phyloP scores from a whole-genome alignment of 2,797 vertebrate species.

The Notolabrus celidotus region DNA sequence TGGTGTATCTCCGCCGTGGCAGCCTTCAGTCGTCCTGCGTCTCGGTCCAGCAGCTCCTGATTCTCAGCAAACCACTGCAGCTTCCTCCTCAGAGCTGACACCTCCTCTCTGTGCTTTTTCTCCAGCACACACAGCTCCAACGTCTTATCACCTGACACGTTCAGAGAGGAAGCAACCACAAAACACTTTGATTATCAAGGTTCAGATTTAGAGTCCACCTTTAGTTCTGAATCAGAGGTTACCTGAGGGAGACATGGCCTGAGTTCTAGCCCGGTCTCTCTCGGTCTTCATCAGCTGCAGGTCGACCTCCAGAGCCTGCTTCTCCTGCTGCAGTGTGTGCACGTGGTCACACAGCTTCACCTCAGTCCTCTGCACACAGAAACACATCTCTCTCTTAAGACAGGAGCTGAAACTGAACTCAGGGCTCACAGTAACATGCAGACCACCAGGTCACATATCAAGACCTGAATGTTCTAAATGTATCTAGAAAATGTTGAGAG shows the following conservation, averaged over 20 bases:
- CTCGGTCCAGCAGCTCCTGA: slow-evolving; percentile 92
- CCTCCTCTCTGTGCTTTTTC: slow-evolving; percentile 89
- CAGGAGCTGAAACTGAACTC: background rate
- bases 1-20: slow-evolving; percentile 88
- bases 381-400: background rate
- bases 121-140: slow-evolving; percentile 87
- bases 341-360: slow-evolving; percentile 84
- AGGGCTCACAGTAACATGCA: no score
- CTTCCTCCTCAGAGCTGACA: slow-evolving; percentile 86
- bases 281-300: slow-evolving; percentile 89
- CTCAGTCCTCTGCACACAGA: slow-evolving; percentile 85
- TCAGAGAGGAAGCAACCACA: background rate
- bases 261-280: slow-evolving; percentile 87
- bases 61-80: slow-evolving; percentile 95
- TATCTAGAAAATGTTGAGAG: no score
- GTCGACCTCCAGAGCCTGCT: slow-evolving; percentile 89
- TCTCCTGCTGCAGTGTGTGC: slow-evolving; percentile 88
- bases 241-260: slow-evolving; percentile 84
- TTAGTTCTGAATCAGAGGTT: slow-evolving; percentile 4
- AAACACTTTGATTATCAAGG: background rate
- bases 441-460: no score
- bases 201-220: no score
- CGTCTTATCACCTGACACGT: slow-evolving; percentile 84
- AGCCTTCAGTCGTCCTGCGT: slow-evolving; percentile 87
- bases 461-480: no score